Evolutionary conservation across 2,888 invertebrate genomes (phyloP).

Genomic region (Rhagium mordax): DNA sequence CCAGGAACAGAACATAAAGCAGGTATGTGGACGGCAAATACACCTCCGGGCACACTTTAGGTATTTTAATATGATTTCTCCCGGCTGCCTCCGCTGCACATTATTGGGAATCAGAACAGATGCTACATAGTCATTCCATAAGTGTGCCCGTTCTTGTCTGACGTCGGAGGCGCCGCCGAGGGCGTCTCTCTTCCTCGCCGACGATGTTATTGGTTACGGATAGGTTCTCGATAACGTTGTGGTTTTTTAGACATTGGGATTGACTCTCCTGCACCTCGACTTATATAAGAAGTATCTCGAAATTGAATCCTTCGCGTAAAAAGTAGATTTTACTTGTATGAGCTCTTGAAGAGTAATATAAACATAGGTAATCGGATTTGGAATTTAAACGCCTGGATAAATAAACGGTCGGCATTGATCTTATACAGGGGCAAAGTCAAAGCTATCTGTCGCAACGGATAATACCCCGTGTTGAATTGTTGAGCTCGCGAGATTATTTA

Average conservation of each 20-base stretch:
- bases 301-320: slow-evolving; percentile 53
- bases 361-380: slow-evolving; percentile 53
- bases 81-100: slow-evolving; percentile 65
- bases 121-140: slow-evolving; percentile 64
- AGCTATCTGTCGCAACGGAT: not conserved
- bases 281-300: slow-evolving; percentile 51
- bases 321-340: slow-evolving; percentile 50
- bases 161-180: slow-evolving; percentile 34
- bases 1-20: slow-evolving; percentile 62
- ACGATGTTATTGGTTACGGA: slow-evolving; percentile 64
- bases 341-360: slow-evolving; percentile 47
- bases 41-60: slow-evolving; percentile 67
- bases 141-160: slow-evolving; percentile 45
- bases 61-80: slow-evolving; percentile 69
- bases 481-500: not conserved
- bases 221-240: slow-evolving; percentile 62
- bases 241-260: slow-evolving; percentile 57
- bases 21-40: slow-evolving; percentile 67
- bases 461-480: not conserved
- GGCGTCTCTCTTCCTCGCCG: slow-evolving; percentile 47
- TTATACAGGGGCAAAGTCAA: not conserved
- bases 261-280: slow-evolving; percentile 56
- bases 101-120: slow-evolving; percentile 70
- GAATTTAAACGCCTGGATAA: slow-evolving; percentile 30
- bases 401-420: slow-evolving; percentile 2